Conservation (phyloP, 2,113 vertebrate species). For the Machaerirhynchus nigripectus region DNA sequence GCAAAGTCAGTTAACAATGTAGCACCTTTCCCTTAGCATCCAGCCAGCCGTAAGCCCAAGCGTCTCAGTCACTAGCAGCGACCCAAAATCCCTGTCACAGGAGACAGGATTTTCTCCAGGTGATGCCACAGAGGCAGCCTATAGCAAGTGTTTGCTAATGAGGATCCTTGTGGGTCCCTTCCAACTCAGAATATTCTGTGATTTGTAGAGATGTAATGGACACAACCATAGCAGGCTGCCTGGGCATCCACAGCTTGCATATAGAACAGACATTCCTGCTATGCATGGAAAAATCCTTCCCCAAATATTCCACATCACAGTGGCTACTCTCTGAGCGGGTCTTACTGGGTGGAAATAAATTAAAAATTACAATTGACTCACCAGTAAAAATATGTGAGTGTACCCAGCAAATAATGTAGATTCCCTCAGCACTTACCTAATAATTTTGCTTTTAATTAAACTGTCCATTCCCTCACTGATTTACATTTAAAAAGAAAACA, state of each 20-base stretch:
- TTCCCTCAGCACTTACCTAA: slow-evolving; percentile 50
- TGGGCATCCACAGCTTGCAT: background rate
- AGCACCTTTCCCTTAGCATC: background rate
- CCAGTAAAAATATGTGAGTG: slow-evolving; percentile 45
- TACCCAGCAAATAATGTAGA: slow-evolving; percentile 42
- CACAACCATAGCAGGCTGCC: background rate
- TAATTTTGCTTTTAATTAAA: slow-evolving; percentile 68
- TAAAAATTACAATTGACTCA: slow-evolving; percentile 58
- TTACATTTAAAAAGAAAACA: slow-evolving; percentile 67
- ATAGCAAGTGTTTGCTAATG: background rate
- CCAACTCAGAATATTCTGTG: background rate
- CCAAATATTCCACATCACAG: slow-evolving; percentile 12
- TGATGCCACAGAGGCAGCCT: background rate
- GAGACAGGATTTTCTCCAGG: background rate
- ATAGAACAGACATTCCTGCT: background rate
- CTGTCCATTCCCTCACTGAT: slow-evolving; percentile 40
- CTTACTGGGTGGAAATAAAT: slow-evolving; percentile 25
- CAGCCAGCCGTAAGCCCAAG: background rate
- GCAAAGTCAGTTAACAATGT: background rate
- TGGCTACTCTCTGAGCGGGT: background rate
- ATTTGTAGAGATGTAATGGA: background rate
- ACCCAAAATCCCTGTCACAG: background rate
- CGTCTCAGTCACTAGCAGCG: background rate
- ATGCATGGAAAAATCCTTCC: background rate
- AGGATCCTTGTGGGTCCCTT: background rate